Evolutionary conservation across 2,113 vertebrate species (phyloP).

Genomic region (Eudyptes chrysolophus): DNA sequence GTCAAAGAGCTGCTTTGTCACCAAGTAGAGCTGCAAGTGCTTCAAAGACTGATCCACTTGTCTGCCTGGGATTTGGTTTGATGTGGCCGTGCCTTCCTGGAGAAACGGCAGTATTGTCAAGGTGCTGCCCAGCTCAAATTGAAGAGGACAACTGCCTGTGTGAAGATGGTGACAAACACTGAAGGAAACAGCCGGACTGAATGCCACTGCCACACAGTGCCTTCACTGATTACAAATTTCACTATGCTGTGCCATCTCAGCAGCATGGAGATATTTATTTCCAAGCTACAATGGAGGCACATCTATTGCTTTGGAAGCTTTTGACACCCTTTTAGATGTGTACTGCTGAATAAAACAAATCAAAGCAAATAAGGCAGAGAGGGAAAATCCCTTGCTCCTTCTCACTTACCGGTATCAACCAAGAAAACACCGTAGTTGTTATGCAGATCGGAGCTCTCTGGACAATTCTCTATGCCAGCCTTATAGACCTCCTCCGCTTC

Average conservation of each 20-base stretch:
- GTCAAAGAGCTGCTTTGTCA: not conserved
- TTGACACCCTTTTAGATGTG: not conserved
- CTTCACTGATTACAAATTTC: not conserved
- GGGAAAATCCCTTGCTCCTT: not conserved
- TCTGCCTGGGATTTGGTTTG: not conserved
- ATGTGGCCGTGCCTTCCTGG: not conserved
- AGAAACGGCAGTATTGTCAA: not conserved
- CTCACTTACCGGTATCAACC: slow-evolving; percentile 88
- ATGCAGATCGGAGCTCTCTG: slow-evolving; percentile 93
- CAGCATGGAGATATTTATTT: not conserved
- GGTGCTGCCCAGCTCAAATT: not conserved
- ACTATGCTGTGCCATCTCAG: not conserved
- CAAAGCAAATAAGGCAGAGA: not conserved
- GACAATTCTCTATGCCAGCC: slow-evolving; percentile 89
- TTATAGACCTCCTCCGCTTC: slow-evolving; percentile 90
- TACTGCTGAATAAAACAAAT: not conserved
- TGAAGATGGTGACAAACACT: not conserved
- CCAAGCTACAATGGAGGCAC: not conserved
- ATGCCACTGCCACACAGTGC: not conserved
- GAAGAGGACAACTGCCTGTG: not conserved
- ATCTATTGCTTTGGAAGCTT: not conserved
- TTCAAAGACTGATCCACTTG: not conserved
- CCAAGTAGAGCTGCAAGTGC: not conserved
- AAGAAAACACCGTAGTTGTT: slow-evolving; percentile 97
- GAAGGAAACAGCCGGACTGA: not conserved